These are phyloP conservation scores for Brachyhypopomus occidentalis DNA, from an alignment of 2,113 vertebrate genomes.

Conservation along the genomic window DNA sequence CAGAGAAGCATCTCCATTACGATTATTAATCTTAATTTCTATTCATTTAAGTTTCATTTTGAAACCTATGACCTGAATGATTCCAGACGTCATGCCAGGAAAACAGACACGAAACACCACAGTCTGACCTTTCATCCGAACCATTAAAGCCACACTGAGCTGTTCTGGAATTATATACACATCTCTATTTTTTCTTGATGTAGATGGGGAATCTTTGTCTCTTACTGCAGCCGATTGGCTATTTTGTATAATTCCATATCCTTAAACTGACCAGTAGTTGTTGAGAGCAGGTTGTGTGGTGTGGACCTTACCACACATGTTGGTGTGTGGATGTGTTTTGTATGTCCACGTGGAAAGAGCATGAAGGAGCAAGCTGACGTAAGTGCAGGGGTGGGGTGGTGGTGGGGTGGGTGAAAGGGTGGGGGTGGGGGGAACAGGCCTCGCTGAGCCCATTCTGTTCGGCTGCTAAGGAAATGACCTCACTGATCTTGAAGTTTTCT, in stretches of 20 bases:
- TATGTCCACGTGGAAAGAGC: neutral
- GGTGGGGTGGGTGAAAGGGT: neutral
- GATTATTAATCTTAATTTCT: too few relatives aligned
- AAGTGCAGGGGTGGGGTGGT: neutral
- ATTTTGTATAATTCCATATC: too few relatives aligned
- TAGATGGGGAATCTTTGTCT: too few relatives aligned
- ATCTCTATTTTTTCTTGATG: too few relatives aligned
- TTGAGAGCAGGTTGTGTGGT: too few relatives aligned
- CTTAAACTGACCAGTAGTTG: too few relatives aligned
- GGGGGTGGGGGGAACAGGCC: neutral
- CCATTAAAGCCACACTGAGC: too few relatives aligned
- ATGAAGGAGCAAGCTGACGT: neutral
- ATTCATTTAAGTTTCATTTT: neutral
- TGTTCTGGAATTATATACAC: too few relatives aligned
- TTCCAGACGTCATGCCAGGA: neutral
- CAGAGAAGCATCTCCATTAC: too few relatives aligned
- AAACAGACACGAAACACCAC: neutral
- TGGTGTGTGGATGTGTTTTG: neutral
- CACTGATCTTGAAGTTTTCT: slow-evolving; percentile 37
- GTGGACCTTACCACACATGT: too few relatives aligned
- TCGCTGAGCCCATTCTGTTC: neutral
- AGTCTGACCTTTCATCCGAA: too few relatives aligned
- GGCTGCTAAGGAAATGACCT: slow-evolving; percentile 47
- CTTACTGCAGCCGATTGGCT: too few relatives aligned
- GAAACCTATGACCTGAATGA: neutral